Conservation (phyloP, 2,797 vertebrate genomes). For the Fringilla coelebs region DNA sequence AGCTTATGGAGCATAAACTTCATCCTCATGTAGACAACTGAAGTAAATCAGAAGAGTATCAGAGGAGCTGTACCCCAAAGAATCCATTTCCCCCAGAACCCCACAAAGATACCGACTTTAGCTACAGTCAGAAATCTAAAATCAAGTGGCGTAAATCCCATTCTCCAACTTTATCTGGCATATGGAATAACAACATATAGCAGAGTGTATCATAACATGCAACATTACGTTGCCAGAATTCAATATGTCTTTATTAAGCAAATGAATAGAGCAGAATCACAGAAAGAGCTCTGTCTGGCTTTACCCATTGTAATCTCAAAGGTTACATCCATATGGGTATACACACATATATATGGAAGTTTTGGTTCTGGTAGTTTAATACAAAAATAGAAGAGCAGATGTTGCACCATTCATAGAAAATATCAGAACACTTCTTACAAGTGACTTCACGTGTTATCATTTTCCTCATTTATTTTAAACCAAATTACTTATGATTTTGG, state of each 20-base stretch:
- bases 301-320: neutral
- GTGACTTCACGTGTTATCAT: fast-evolving
- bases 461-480: neutral
- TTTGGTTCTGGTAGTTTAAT: neutral
- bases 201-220: neutral
- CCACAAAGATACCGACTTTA: neutral
- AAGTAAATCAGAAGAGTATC: neutral
- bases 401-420: neutral
- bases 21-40: neutral
- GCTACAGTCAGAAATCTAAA: neutral
- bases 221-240: neutral
- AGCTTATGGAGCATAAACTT: neutral
- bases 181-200: neutral
- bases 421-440: neutral
- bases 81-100: neutral
- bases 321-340: neutral
- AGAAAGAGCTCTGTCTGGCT: neutral
- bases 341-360: neutral
- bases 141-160: neutral
- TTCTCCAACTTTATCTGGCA: neutral
- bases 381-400: neutral
- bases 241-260: neutral
- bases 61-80: neutral
- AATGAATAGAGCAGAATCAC: neutral
- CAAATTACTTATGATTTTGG: neutral